phyloP scores from a whole-genome alignment of 2,797 vertebrate species.

The Sus cebifrons region DNA sequence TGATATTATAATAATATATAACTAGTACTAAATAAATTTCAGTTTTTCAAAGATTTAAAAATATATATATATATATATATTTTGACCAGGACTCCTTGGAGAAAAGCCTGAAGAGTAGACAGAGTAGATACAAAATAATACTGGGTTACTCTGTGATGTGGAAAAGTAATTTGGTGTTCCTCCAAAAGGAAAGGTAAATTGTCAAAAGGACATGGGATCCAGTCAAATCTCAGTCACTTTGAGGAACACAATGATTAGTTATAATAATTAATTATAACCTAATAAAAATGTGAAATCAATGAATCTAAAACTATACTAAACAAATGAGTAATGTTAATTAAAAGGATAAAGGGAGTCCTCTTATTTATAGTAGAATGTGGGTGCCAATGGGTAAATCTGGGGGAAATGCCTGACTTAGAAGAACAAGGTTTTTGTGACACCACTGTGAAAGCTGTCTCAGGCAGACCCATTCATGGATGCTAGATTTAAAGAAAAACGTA shows the following conservation, averaged over 20 bases:
- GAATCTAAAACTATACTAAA: neutral
- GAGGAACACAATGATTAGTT: neutral
- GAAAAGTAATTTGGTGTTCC: neutral
- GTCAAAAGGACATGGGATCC: neutral
- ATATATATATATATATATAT: neutral
- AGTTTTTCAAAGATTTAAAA: neutral
- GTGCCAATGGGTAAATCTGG: neutral
- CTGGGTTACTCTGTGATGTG: neutral
- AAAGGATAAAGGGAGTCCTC: neutral
- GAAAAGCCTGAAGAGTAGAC: neutral
- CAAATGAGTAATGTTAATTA: neutral
- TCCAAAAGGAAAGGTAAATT: rapidly evolving
- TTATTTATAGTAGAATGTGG: neutral
- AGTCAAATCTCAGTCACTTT: neutral
- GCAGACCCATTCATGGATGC: neutral
- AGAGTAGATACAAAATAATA: neutral
- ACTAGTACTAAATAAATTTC: neutral
- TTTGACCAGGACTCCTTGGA: neutral
- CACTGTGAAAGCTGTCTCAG: neutral
- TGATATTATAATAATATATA: neutral
- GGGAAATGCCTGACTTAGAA: neutral
- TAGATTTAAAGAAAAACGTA: neutral
- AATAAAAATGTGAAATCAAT: neutral
- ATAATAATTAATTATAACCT: neutral
- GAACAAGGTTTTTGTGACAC: neutral